These are phyloP conservation scores for Montipora sp. DNA, from an alignment of 64 coral and sea anemone genomes.

Conservation along the genomic window DNA sequence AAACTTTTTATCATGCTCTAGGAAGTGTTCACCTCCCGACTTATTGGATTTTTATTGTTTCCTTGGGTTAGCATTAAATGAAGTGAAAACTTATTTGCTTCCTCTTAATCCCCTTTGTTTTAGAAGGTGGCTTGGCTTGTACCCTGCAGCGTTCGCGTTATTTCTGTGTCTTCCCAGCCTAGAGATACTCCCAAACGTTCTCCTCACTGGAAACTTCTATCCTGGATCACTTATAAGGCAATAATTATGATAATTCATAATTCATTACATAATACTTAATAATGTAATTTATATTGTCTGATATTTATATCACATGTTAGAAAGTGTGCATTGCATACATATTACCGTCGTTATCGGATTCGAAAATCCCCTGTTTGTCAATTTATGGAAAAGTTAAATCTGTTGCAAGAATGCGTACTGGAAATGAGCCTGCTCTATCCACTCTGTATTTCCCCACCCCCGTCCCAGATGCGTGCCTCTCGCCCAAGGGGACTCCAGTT, in stretches of 20 bases:
- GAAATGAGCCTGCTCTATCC: too few relatives aligned
- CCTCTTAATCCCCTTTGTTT: not conserved
- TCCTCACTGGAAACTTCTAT: conserved; percentile 4
- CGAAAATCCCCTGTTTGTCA: not conserved
- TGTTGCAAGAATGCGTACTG: too few relatives aligned
- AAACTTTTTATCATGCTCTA: too few relatives aligned
- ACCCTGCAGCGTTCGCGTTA: not conserved
- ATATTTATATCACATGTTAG: too few relatives aligned
- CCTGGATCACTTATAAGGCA: conserved; percentile 36
- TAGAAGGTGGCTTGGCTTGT: not conserved
- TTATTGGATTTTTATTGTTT: not conserved
- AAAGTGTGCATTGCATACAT: not conserved
- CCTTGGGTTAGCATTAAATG: not conserved
- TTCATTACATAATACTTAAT: too few relatives aligned
- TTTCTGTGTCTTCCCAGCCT: not conserved
- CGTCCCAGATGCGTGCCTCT: too few relatives aligned
- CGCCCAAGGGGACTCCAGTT: too few relatives aligned
- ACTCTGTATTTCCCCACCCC: too few relatives aligned
- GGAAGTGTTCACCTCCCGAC: too few relatives aligned
- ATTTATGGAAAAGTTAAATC: too few relatives aligned
- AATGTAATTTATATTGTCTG: too few relatives aligned
- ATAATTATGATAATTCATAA: too few relatives aligned
- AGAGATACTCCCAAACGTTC: conserved; percentile 1
- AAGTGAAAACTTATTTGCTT: not conserved
- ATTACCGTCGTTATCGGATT: not conserved